These are phyloP conservation scores for Nymphalis polychloros DNA, from an alignment of 2,888 invertebrate genomes.

Conservation along the genomic window DNA sequence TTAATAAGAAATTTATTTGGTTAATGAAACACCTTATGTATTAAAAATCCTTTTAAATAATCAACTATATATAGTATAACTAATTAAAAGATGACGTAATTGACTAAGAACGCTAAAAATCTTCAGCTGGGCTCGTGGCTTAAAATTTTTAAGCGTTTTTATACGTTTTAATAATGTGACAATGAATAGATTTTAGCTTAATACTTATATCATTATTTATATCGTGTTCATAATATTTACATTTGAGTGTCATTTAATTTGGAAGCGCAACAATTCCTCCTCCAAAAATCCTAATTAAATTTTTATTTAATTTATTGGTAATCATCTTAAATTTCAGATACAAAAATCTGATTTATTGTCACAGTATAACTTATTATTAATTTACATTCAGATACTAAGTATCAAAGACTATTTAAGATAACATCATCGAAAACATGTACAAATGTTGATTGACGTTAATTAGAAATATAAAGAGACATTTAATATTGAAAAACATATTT, in stretches of 20 bases:
- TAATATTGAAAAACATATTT: conserved; percentile 53
- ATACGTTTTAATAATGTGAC: conserved; percentile 48
- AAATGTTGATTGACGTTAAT: conserved; percentile 40
- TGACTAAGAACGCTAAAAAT: conserved; percentile 74
- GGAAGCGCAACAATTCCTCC: conserved; percentile 21
- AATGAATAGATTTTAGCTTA: conserved; percentile 37
- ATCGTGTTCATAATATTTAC: neutral
- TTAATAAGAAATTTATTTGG: neutral
- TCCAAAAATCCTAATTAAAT: conserved; percentile 5
- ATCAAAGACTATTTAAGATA: neutral
- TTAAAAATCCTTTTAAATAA: neutral
- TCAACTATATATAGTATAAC: conserved; percentile 1
- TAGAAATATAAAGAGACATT: conserved; percentile 73
- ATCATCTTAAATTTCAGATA: neutral
- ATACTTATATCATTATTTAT: conserved; percentile 8
- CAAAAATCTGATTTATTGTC: conserved; percentile 33
- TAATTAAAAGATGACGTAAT: conserved; percentile 48
- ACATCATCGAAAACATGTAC: no score
- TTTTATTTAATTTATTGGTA: neutral
- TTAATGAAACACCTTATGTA: conserved; percentile 9
- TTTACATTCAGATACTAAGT: neutral
- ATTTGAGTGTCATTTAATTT: conserved; percentile 6
- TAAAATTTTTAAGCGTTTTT: conserved; percentile 71
- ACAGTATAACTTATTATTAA: conserved; percentile 21
- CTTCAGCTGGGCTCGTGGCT: conserved; percentile 79